Conservation (phyloP, 2,113 vertebrate species). For the Syrrhaptes paradoxus region DNA sequence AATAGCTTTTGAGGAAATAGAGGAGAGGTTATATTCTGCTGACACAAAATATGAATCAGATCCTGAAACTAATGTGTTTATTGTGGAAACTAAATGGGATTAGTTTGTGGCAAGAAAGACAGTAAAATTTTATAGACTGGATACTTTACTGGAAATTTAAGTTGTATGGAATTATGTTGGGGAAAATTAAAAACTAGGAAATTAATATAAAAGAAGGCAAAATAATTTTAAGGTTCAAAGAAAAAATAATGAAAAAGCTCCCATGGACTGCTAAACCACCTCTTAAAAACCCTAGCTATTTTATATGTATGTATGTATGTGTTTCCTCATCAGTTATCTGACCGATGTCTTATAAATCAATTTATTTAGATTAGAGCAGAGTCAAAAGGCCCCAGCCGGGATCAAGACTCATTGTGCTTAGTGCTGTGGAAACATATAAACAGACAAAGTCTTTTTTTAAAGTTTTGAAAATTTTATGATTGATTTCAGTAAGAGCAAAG, state of each 20-base stretch:
- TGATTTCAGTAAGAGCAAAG: conserved; percentile 58
- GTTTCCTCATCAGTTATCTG: conserved; percentile 23
- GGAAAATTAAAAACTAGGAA: not conserved
- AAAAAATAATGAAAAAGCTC: not conserved
- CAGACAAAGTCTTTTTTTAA: conserved; percentile 26
- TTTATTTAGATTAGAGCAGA: conserved; percentile 43
- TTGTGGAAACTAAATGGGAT: not conserved
- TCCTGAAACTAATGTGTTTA: not conserved
- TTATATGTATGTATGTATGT: not conserved
- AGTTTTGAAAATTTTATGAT: conserved; percentile 66
- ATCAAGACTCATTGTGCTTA: conserved; percentile 42
- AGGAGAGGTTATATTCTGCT: not conserved
- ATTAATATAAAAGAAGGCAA: not conserved
- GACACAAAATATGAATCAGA: not conserved
- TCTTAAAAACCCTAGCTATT: not conserved
- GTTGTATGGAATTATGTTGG: not conserved
- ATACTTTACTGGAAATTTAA: not conserved
- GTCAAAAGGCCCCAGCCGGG: conserved; percentile 28
- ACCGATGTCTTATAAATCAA: conserved; percentile 54
- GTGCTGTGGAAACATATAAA: conserved; percentile 33
- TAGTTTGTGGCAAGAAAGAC: not conserved
- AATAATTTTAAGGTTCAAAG: not conserved
- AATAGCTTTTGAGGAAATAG: not conserved
- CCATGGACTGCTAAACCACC: not conserved
- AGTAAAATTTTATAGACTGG: not conserved